These are phyloP conservation scores for Drosophila ohnishii DNA, from an alignment of 1,140 invertebrate species.

Conservation along the genomic window DNA sequence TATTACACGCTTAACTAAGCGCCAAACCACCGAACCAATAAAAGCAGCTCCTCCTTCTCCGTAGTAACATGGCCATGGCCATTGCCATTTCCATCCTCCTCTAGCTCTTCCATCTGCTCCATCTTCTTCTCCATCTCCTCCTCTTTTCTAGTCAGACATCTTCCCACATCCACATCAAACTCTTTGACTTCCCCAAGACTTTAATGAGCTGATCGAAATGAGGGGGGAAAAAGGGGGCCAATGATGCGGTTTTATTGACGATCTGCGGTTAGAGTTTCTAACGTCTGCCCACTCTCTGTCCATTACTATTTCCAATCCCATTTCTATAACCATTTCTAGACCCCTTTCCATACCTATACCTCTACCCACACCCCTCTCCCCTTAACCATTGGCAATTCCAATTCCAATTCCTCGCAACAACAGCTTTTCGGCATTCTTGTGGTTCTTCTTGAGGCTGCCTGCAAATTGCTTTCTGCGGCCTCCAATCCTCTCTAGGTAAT, in stretches of 20 bases:
- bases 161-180: slow-evolving; percentile 43
- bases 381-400: slow-evolving; percentile 24
- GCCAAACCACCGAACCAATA: slow-evolving; percentile 66
- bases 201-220: slow-evolving; percentile 61
- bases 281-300: slow-evolving; percentile 35
- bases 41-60: slow-evolving; percentile 5
- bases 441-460: slow-evolving; percentile 53
- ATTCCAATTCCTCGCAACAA: slow-evolving; percentile 40
- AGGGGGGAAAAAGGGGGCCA: background rate
- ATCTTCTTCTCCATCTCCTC: background rate
- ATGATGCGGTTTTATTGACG: slow-evolving; percentile 36
- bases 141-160: slow-evolving; percentile 16
- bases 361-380: background rate
- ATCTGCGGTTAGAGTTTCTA: slow-evolving; percentile 70
- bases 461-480: slow-evolving; percentile 69
- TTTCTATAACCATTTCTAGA: slow-evolving; percentile 17
- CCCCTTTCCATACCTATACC: background rate
- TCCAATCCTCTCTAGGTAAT: background rate
- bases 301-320: slow-evolving; percentile 16
- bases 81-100: background rate
- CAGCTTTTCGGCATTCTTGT: slow-evolving; percentile 59
- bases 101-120: background rate
- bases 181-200: slow-evolving; percentile 27
- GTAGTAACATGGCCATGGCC: background rate
- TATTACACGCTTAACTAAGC: slow-evolving; percentile 78